Conservation (phyloP, 1,140 invertebrate genomes). For the Druon quercuslanigerum region DNA sequence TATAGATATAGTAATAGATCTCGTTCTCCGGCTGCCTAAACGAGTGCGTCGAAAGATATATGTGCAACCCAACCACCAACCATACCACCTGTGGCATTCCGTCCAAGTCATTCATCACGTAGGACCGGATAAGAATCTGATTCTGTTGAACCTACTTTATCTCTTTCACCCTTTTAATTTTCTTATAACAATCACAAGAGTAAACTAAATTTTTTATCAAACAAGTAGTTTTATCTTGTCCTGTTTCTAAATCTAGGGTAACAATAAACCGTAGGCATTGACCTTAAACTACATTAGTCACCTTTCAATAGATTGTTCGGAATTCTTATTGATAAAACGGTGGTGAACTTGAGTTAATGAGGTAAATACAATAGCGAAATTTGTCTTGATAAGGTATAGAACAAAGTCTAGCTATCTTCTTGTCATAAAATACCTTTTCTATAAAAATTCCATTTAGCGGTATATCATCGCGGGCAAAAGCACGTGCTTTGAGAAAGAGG, state of each 20-base stretch:
- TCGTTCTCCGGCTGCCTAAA: conserved; percentile 1
- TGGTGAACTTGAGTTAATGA: background rate
- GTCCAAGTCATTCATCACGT: conserved; percentile 40
- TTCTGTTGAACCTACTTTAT: background rate
- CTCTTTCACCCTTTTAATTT: background rate
- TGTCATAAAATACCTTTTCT: too few species aligned
- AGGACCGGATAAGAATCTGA: conserved; percentile 5
- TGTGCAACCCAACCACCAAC: conserved; percentile 39
- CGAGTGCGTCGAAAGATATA: conserved; percentile 10
- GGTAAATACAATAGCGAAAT: background rate
- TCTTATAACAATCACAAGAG: background rate
- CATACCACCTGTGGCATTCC: conserved; percentile 59
- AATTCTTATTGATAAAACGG: background rate
- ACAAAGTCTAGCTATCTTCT: too few species aligned
- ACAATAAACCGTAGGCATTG: too few species aligned
- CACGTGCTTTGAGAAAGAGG: background rate
- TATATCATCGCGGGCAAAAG: background rate
- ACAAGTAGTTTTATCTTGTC: background rate
- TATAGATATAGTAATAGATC: conserved; percentile 17
- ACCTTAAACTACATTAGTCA: too few species aligned
- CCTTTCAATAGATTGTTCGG: background rate
- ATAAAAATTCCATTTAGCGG: too few species aligned
- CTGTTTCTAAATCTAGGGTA: too few species aligned
- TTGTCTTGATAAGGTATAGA: background rate
- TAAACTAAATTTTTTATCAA: background rate